phyloP scores from a whole-genome alignment of 2,888 invertebrate genomes.

The Iphiclides podalirius region DNA sequence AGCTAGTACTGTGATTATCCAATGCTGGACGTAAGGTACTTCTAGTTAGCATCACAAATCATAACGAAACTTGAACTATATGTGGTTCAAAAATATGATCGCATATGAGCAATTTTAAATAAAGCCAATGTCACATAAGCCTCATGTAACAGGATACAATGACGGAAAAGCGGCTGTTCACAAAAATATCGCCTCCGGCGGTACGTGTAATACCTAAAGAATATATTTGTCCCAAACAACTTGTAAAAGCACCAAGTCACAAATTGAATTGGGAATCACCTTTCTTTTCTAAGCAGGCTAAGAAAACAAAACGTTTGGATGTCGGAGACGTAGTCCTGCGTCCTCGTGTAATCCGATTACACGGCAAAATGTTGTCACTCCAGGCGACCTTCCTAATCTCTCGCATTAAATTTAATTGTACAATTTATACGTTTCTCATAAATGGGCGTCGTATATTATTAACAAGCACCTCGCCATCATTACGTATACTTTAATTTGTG shows the following conservation, averaged over 20 bases:
- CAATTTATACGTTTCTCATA: conserved; percentile 32
- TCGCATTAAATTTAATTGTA: conserved; percentile 49
- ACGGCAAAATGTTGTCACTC: conserved; percentile 50
- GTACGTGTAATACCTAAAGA: conserved; percentile 17
- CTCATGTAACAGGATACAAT: not conserved
- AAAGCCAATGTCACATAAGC: not conserved
- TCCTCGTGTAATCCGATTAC: conserved; percentile 55
- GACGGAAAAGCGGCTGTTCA: conserved; percentile 1
- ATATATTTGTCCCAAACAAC: conserved; percentile 23
- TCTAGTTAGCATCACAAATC: no score
- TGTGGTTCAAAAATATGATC: no score
- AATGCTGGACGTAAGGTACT: no score
- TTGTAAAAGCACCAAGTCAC: conserved; percentile 28
- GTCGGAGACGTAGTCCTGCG: conserved; percentile 40
- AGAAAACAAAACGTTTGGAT: conserved; percentile 32
- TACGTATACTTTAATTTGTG: conserved; percentile 19
- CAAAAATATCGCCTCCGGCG: conserved; percentile 5
- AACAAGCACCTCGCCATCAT: conserved; percentile 12
- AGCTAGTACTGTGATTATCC: no score
- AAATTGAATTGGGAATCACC: conserved; percentile 25
- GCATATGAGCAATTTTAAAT: not conserved
- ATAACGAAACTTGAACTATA: no score
- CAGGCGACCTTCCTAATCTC: conserved; percentile 44
- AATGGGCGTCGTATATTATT: conserved; percentile 26
- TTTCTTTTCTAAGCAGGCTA: conserved; percentile 23